These are phyloP conservation scores for Timandra comae DNA, from an alignment of 2,888 invertebrate genomes.

Conservation along the genomic window DNA sequence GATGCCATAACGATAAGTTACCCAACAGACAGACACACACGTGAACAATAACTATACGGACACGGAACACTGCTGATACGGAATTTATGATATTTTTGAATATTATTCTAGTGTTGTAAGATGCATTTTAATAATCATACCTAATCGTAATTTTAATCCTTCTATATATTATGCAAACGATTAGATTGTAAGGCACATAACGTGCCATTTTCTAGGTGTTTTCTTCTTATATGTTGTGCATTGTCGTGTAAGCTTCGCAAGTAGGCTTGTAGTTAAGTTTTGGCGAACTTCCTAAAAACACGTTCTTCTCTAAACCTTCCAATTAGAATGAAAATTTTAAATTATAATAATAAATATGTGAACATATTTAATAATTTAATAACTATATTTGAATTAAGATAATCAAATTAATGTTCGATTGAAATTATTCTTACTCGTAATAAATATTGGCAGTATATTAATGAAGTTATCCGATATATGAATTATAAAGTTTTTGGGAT, in stretches of 20 bases:
- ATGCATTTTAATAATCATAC: conserved; percentile 64
- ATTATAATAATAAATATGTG: conserved; percentile 48
- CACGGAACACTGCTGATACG: conserved; percentile 24
- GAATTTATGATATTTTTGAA: conserved; percentile 50
- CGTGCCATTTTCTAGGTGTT: conserved; percentile 66
- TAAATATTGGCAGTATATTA: conserved; percentile 20
- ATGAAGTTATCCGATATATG: conserved; percentile 18
- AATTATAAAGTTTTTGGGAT: conserved; percentile 37
- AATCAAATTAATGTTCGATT: conserved; percentile 40
- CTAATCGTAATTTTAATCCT: conserved; percentile 65
- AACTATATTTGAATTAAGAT: conserved; percentile 15
- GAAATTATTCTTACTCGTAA: conserved; percentile 30
- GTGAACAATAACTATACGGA: conserved; percentile 12
- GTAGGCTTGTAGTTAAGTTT: conserved; percentile 71
- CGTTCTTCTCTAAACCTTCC: conserved; percentile 69
- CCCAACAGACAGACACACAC: conserved; percentile 17
- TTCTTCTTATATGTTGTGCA: conserved; percentile 67
- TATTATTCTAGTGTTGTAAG: conserved; percentile 62
- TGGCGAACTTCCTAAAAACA: conserved; percentile 69
- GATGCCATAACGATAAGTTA: conserved; percentile 39
- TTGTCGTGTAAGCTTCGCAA: conserved; percentile 65
- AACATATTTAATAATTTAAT: no score
- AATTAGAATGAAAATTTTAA: no score
- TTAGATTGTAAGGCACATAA: conserved; percentile 60
- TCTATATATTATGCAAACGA: conserved; percentile 60